Conservation (phyloP, 1,140 invertebrate species). For the Platyscapa corneri region DNA sequence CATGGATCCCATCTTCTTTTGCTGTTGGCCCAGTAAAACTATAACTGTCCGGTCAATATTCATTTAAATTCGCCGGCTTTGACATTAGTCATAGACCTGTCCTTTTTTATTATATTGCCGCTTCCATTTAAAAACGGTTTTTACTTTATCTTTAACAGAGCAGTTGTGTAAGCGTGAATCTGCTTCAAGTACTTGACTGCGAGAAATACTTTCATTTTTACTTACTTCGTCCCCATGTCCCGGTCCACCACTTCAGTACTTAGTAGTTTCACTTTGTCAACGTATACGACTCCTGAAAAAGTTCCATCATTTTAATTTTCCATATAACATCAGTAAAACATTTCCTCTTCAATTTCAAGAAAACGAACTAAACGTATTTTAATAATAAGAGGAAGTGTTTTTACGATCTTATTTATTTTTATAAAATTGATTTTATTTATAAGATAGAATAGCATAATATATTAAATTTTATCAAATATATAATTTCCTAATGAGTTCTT, state of each 20-base stretch:
- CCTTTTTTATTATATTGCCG: not conserved
- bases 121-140: not conserved
- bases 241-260: not conserved
- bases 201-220: conserved; percentile 11
- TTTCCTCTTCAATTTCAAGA: not conserved
- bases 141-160: not conserved
- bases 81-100: not conserved
- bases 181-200: not conserved
- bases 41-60: not conserved
- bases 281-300: not conserved
- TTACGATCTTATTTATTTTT: too few relatives aligned
- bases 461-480: too few relatives aligned
- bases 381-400: too few relatives aligned
- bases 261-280: not conserved
- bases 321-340: not conserved
- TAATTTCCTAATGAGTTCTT: too few relatives aligned
- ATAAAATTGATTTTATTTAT: too few relatives aligned
- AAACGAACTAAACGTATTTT: too few relatives aligned
- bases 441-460: too few relatives aligned
- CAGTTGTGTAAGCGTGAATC: not conserved
- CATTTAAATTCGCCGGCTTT: not conserved
- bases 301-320: not conserved
- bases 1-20: conserved; percentile 10
- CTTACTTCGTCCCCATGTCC: not conserved
- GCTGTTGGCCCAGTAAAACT: too few relatives aligned